These are phyloP conservation scores for Spheniscus humboldti DNA, from an alignment of 2,797 vertebrate genomes.

Conservation along the genomic window DNA sequence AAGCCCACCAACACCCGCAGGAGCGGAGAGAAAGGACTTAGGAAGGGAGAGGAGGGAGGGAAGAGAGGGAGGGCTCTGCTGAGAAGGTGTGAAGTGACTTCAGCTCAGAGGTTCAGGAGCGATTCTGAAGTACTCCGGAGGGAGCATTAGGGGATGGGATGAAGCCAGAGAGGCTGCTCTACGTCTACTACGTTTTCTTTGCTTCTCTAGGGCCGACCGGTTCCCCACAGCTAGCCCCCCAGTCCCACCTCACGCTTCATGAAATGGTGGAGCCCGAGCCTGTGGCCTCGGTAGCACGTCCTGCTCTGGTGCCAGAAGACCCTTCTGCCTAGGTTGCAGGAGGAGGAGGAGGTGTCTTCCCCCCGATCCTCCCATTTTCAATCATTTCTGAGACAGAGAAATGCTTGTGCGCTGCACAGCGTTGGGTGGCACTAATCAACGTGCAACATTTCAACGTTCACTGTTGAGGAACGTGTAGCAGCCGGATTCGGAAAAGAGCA, in stretches of 20 bases:
- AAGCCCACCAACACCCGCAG: neutral
- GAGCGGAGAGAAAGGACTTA: neutral
- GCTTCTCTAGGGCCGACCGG: neutral
- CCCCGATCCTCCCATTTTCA: neutral
- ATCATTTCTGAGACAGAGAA: neutral
- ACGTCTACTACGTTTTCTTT: neutral
- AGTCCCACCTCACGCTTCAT: neutral
- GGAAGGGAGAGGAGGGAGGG: neutral
- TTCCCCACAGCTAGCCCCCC: neutral
- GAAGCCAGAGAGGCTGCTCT: neutral
- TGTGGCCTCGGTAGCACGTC: neutral
- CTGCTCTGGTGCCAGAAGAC: neutral
- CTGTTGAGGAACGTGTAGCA: neutral
- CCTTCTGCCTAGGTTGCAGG: neutral
- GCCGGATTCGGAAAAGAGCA: neutral
- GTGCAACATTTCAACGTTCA: neutral
- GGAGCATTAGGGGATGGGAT: neutral
- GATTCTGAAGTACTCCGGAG: neutral
- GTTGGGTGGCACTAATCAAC: neutral
- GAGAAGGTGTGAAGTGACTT: neutral
- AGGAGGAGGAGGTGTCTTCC: neutral
- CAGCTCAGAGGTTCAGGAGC: neutral
- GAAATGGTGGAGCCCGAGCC: neutral
- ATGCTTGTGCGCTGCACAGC: neutral
- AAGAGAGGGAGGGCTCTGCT: neutral